These are phyloP conservation scores for Pholis gunnellus DNA, from an alignment of 2,113 vertebrate species.

Conservation along the genomic window DNA sequence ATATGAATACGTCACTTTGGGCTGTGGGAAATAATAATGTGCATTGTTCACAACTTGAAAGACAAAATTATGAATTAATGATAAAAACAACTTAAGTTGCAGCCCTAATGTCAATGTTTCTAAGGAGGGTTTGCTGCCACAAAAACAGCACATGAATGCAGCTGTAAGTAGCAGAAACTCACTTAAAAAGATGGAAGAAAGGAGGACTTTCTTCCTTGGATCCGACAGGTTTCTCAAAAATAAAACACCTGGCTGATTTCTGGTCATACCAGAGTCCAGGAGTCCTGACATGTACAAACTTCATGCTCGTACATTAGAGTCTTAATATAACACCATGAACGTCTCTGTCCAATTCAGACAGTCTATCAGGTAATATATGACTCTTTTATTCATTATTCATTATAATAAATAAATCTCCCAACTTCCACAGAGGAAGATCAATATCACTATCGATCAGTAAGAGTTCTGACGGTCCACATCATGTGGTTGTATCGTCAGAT, in stretches of 20 bases:
- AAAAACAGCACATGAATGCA: too few relatives aligned
- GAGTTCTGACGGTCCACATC: not conserved
- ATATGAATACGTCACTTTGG: too few relatives aligned
- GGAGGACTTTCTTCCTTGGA: not conserved
- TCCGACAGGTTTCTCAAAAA: too few relatives aligned
- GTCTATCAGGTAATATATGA: not conserved
- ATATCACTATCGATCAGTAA: not conserved
- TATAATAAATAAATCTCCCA: conserved; percentile 17
- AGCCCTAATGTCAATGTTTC: too few relatives aligned
- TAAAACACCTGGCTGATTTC: not conserved
- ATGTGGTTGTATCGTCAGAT: not conserved
- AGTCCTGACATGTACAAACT: not conserved
- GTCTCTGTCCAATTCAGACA: not conserved
- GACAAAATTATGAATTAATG: too few relatives aligned
- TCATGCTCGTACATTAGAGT: not conserved
- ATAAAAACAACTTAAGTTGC: too few relatives aligned
- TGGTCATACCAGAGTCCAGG: not conserved
- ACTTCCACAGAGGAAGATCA: conserved; percentile 25
- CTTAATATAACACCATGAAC: not conserved
- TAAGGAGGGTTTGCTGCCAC: too few relatives aligned
- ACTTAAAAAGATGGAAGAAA: not conserved
- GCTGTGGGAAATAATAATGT: too few relatives aligned
- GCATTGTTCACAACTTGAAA: too few relatives aligned
- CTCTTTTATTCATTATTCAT: not conserved
- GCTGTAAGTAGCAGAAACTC: too few relatives aligned